Base-by-base conservation (phyloP, 2,888 invertebrate genomes). In the Netelia fuscicornis region DNA sequence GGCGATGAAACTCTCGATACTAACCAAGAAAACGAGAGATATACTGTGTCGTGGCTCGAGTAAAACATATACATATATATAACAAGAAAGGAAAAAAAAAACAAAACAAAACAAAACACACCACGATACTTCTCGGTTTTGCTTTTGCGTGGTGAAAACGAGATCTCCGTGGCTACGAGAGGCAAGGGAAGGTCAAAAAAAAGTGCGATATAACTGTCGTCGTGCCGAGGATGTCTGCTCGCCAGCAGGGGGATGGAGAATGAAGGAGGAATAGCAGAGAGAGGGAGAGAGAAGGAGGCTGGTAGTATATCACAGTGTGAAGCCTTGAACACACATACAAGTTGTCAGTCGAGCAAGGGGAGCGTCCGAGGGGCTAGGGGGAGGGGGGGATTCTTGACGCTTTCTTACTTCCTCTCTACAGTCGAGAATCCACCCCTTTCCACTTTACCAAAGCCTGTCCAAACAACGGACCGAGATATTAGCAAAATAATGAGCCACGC, bases 181-280 rank as follows among this genome's bases (percentile, higher is more conserved):
- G n/a, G 71, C 62, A 2, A 56, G 65, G 60, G 44, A 23, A 76
- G 65, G 37, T 52, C 25, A 37, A 80, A 62, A 78, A 74, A 42
- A 70, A 74, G 60, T 20, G 85, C 82, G 82, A 85, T 85, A 85
- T 85, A 82, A 82, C 85, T 85, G 85, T 85, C 85, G 79, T 85
- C 82, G 78, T 76, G 65, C 67, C 60, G 78, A 75, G 77, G 81
- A 76, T 81, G 81, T 30, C 67, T 75, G 82, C 64, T 44, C 70
- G 23, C 64, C 76, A 17, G 58, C 37, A 65, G 56, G 20, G 76
- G 42, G 56, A 5, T 42, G 13, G 17, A 48, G 37, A 20, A 30
- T 13, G 67, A n/a, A 68, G 52, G 9, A 25, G 54, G n/a, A 52
- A 60, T 62, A 77, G 52, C 72, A 78, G 68, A 48, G 48, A 48